A percentile compares a stretch with the other conserved stretches of the same genome.
Evolutionary conservation across 2,888 invertebrate species (phyloP).

Genomic region (Agrypnus murinus): DNA sequence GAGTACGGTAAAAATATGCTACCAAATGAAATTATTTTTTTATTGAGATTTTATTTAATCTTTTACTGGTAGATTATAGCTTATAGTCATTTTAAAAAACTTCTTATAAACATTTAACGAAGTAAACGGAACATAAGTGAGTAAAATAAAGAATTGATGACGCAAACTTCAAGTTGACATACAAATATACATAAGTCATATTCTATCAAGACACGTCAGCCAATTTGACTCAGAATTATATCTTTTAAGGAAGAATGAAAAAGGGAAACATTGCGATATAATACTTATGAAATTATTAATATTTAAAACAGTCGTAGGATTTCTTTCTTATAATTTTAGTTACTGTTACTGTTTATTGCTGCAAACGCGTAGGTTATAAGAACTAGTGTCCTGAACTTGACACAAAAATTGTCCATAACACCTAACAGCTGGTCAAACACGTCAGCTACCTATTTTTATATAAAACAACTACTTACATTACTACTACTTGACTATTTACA

Average conservation of each 20-base stretch:
- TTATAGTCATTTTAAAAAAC: too few relatives aligned
- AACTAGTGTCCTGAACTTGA: conserved; percentile 21
- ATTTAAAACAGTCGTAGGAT: neutral
- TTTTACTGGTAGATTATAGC: too few relatives aligned
- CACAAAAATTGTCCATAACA: conserved; percentile 19
- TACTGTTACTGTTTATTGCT: too few relatives aligned
- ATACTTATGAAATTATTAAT: neutral
- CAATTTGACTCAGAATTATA: conserved; percentile 2
- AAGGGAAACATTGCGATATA: neutral
- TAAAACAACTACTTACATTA: too few relatives aligned
- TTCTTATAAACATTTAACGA: too few relatives aligned
- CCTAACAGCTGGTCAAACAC: conserved; percentile 11
- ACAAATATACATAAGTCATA: conserved; percentile 7
- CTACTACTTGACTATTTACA: too few relatives aligned
- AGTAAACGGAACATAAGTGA: neutral
- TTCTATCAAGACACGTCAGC: conserved; percentile 8
- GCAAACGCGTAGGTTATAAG: neutral
- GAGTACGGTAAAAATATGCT: too few relatives aligned
- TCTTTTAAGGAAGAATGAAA: neutral
- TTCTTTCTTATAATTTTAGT: neutral
- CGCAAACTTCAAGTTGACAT: conserved; percentile 7
- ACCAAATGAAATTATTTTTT: too few relatives aligned
- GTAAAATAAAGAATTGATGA: neutral
- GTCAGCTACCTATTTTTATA: neutral
- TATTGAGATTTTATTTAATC: too few relatives aligned